Base-by-base conservation (phyloP, 23 tunicate species). In the Styela plicata region DNA sequence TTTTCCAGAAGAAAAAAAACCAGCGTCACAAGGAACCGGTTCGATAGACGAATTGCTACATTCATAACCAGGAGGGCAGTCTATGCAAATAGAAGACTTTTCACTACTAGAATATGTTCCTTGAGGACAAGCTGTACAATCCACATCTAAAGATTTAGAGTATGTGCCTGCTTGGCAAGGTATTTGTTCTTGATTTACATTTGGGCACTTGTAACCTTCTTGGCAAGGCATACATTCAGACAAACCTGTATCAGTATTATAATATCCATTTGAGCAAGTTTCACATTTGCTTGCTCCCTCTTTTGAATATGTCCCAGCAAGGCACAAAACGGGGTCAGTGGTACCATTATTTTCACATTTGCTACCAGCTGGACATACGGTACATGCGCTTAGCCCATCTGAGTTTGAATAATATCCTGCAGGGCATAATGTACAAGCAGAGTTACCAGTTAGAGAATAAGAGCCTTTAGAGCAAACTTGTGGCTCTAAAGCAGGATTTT, bases 341-440 rank as follows among this genome's bases (percentile, higher is more conserved):
- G 97, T 23, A 2, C 86, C 63, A 34, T 85, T 36, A 33, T 84
- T 73, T 20, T 68, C 10, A 35, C 96, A 90, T 61, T 36, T 33
- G 63, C 68, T 64, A 19, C 96, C 96, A 69, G 65, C 27, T 0
- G 96, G 92, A 36, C 92, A 88, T n/a, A 57, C 87, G 37, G 80
- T 69, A 57, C 92, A 88, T 13, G 28, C 16, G 19, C 0, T 26
- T 17, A 29, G 19, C 17, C 84, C 80, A 52, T 66, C 28, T 7
- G 3, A 63, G 30, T 69, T 69, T 3, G 84, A 24, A 83, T 83
- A 88, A 57, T 31, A 88, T 2, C 92, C 92, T 1, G 31, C 2
- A 1, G 83, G 24, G 44, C 92, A 88, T n/a, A 1, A 16, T 0
- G 63, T 30, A 34, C 92, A 88, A 19, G 36, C 22, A 2, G 36